A percentile compares a stretch with the other conserved stretches of the same genome.
Evolutionary conservation across 2,888 invertebrate species (phyloP).

Genomic region (Clanis bilineata): DNA sequence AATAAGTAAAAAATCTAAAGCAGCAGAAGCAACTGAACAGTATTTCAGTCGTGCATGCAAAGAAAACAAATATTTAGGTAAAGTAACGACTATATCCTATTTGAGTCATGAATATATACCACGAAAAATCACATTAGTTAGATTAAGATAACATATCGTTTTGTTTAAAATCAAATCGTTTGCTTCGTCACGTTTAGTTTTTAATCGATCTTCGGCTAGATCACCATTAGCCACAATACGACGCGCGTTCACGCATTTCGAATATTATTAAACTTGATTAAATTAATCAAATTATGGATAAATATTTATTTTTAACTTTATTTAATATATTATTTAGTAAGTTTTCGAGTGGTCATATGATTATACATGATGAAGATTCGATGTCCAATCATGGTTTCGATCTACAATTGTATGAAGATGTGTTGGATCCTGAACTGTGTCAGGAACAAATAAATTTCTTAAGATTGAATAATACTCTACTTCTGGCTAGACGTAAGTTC

Average conservation of each 20-base stretch:
- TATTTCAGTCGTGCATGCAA: too few species aligned
- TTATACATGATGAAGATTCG: slow-evolving; percentile 32
- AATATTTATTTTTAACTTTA: slow-evolving; percentile 3
- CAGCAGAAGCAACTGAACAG: too few species aligned
- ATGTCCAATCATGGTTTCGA: slow-evolving; percentile 47
- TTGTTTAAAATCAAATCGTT: neutral
- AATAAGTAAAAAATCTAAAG: too few species aligned
- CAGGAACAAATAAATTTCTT: slow-evolving; percentile 51
- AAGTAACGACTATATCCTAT: too few species aligned
- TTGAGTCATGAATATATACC: too few species aligned
- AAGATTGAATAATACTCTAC: slow-evolving; percentile 32
- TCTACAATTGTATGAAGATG: slow-evolving; percentile 50
- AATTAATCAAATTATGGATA: neutral
- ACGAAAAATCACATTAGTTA: neutral
- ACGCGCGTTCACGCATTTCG: neutral
- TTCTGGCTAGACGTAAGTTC: slow-evolving; percentile 56
- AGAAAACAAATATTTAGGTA: too few species aligned
- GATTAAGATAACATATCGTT: neutral
- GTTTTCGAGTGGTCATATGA: slow-evolving; percentile 28
- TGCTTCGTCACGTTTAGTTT: neutral
- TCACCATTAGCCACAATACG: neutral
- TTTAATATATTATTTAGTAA: slow-evolving; percentile 21
- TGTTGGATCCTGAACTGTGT: slow-evolving; percentile 55
- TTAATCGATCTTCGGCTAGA: neutral
- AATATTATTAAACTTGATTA: neutral